Percentiles rank a stretch among this genome's conserved stretches.
Evolutionary conservation across 2,797 vertebrate species (phyloP).

Genomic region (Sebastes nivosus): DNA sequence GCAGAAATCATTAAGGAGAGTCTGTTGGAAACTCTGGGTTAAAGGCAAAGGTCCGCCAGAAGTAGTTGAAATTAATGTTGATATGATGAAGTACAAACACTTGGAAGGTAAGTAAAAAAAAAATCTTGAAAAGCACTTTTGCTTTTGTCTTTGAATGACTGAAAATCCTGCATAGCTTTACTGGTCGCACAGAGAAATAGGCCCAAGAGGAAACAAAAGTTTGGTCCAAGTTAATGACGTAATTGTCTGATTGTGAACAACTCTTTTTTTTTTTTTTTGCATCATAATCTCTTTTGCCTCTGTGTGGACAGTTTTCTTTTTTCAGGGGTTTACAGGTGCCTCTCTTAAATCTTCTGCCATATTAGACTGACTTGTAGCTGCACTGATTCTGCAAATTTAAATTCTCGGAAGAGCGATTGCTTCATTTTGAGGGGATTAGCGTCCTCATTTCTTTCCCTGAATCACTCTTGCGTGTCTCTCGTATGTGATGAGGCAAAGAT

Average conservation of each 20-base stretch:
- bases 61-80: slow-evolving; percentile 40
- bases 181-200: slow-evolving; percentile 7
- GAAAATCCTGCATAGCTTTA: slow-evolving; percentile 12
- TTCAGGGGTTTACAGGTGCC: background rate
- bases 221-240: slow-evolving; percentile 1
- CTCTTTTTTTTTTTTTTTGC: background rate
- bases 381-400: background rate
- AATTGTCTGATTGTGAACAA: slow-evolving; percentile 16
- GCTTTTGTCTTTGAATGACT: slow-evolving; percentile 22
- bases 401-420: slow-evolving; percentile 1
- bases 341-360: background rate
- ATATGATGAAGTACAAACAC: slow-evolving; percentile 58
- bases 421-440: slow-evolving; percentile 5
- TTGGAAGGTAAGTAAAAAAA: slow-evolving; percentile 20
- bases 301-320: background rate
- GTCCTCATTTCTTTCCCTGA: background rate
- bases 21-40: slow-evolving; percentile 58
- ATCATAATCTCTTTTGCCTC: background rate
- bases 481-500: slow-evolving; percentile 53
- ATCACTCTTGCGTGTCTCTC: slow-evolving; percentile 13
- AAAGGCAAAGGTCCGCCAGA: slow-evolving; percentile 39
- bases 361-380: background rate
- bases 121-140: slow-evolving; percentile 21
- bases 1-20: slow-evolving; percentile 84
- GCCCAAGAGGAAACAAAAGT: slow-evolving; percentile 7